Evolutionary conservation across 1,140 invertebrate genomes (phyloP), one percentile per base, ranked within the genome.

Genomic region (Panagrolaimus sp.): DNA sequence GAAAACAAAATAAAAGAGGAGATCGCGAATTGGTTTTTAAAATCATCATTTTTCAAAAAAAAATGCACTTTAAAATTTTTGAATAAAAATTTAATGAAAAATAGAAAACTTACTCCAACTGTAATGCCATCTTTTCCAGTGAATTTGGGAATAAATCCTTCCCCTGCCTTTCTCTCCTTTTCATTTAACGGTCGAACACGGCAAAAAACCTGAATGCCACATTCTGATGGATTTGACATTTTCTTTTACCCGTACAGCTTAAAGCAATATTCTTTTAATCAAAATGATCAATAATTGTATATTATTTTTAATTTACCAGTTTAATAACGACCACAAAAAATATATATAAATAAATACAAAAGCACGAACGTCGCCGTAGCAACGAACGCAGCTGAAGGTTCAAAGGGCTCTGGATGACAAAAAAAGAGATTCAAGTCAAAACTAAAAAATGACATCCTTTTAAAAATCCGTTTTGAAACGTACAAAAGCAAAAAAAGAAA

Each of bases 171-270:
- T 86, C 96, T 94, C 87, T 99, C 96, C 58, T 91, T 91, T 84
- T 96, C 91, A 86, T 98, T 99, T 62, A 99, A 88, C 77, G 96
- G 96, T 83, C 96, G 89, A 88, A 99, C 95, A 85, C 96, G 90
- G 74, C 95, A 98, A 80, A 98, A 92, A 67, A 98, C 95, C 89
- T 79, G 79, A 67, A 81, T 80, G 65, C 80, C 80, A 71, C 79
- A 81, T 47, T 81, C 79, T 6, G 75, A 47, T 28, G 76, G 73
- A 48, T 76, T 75, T 9, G 72, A 21, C 69, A 58, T 58, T 58
- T 38, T n/a, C n/a, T n/a, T 38, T 58, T 58, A 58, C 52, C 52
- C 52, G 52, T 58, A 38, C 32, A 38, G 58, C 66, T 17, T 15
- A 38, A 38, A 44, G 12, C 63, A 44, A 26, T n/a, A 32, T 63